phyloP scores from a whole-genome alignment of 2,888 invertebrate species.

The Drosophila siamana region DNA sequence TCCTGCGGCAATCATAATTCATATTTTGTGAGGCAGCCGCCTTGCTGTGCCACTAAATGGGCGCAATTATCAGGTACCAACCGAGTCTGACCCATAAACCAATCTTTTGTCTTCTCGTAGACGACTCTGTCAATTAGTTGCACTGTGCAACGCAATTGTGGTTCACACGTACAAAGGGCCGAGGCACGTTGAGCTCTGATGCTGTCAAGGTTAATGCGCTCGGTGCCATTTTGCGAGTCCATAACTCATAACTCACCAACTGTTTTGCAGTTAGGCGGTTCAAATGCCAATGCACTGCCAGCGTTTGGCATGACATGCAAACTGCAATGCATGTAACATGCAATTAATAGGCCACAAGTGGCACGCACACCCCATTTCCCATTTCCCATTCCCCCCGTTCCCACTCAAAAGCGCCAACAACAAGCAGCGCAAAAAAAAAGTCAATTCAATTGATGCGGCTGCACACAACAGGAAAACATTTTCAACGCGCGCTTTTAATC shows the following conservation, averaged over 20 bases:
- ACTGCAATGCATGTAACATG: conserved; percentile 49
- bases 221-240: conserved; percentile 23
- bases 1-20: conserved; percentile 74
- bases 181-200: conserved; percentile 34
- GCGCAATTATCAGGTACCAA: conserved; percentile 64
- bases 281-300: conserved; percentile 61
- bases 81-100: conserved; percentile 28
- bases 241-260: conserved; percentile 19
- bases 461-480: conserved; percentile 69
- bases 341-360: conserved; percentile 73
- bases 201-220: conserved; percentile 68
- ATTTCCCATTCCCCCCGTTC: background rate
- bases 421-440: background rate
- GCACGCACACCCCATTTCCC: conserved; percentile 40
- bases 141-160: conserved; percentile 68
- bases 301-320: conserved; percentile 41
- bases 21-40: conserved; percentile 62
- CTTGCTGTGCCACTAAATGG: conserved; percentile 60
- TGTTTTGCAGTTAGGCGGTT: conserved; percentile 24
- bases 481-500: conserved; percentile 78
- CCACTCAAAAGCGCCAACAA: background rate
- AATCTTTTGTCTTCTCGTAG: conserved; percentile 11
- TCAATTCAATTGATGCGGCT: conserved; percentile 23
- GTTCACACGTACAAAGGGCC: conserved; percentile 64
- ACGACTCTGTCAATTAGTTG: conserved; percentile 58